Percentiles rank a stretch among this genome's conserved stretches.
Conservation (phyloP, 2,113 vertebrate genomes). For the Epinephelus moara region DNA sequence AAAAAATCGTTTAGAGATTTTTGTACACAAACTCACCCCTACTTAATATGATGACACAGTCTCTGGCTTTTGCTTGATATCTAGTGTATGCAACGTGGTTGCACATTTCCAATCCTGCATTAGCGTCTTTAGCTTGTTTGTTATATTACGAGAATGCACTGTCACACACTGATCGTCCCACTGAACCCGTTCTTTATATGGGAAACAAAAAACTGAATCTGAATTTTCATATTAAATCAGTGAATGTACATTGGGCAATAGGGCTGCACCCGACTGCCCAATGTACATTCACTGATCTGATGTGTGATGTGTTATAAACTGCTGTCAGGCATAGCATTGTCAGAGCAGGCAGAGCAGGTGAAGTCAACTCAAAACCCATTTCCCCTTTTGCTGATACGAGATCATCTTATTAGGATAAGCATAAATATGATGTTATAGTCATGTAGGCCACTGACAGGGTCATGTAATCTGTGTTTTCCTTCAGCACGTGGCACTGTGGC, state of each 20-base stretch:
- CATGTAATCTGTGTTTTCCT: conserved; percentile 49
- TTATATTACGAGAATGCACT: too few species aligned
- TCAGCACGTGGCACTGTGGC: not conserved
- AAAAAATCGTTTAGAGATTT: too few species aligned
- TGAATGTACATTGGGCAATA: not conserved
- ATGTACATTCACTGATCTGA: not conserved
- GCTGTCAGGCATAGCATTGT: not conserved
- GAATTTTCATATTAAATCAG: not conserved
- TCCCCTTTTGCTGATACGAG: conserved; percentile 20
- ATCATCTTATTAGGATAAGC: conserved; percentile 42
- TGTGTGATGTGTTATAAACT: not conserved
- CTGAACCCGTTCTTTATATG: too few species aligned
- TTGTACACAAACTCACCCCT: too few species aligned
- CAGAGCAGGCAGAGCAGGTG: conserved; percentile 8
- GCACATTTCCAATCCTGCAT: too few species aligned
- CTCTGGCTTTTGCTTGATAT: too few species aligned
- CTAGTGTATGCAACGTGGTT: too few species aligned
- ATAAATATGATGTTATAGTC: conserved; percentile 47
- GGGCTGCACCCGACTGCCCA: too few species aligned
- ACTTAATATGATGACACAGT: too few species aligned
- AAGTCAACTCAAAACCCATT: conserved; percentile 29
- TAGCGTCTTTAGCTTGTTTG: too few species aligned
- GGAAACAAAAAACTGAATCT: too few species aligned
- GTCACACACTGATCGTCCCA: too few species aligned
- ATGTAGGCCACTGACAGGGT: conserved; percentile 35